Percentiles rank a stretch among this genome's conserved stretches.
Evolutionary conservation across 1,140 invertebrate genomes (phyloP).

Genomic region (Drosophila mojavensis): DNA sequence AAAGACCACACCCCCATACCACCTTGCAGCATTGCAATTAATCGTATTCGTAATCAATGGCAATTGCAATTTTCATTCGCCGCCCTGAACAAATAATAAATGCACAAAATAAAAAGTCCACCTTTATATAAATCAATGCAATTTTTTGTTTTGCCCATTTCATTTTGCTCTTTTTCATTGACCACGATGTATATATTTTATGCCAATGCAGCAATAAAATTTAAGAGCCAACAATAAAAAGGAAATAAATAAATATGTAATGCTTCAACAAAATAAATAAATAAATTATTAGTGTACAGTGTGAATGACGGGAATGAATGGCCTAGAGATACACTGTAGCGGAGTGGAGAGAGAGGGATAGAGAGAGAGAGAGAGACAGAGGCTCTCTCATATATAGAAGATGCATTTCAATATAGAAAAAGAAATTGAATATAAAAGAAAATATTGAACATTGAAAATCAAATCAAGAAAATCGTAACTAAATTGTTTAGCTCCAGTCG

Average conservation of each 20-base stretch:
- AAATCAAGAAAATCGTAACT: too few species aligned
- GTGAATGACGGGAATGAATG: too few species aligned
- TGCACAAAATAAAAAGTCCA: conserved; percentile 22
- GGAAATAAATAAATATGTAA: conserved; percentile 17
- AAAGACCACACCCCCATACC: too few species aligned
- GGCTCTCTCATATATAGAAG: too few species aligned
- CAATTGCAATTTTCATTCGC: conserved; percentile 29
- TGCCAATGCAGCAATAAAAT: conserved; percentile 63
- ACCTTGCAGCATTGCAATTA: conserved; percentile 43
- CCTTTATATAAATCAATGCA: conserved; percentile 48
- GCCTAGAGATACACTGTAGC: neutral
- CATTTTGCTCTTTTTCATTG: conserved; percentile 1
- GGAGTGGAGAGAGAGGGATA: neutral
- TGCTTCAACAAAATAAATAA: conserved; percentile 1
- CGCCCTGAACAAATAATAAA: conserved; percentile 15
- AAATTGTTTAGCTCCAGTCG: too few species aligned
- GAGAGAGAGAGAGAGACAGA: neutral
- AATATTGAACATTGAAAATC: too few species aligned
- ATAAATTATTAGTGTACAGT: neutral
- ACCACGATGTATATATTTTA: conserved; percentile 47
- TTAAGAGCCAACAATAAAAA: conserved; percentile 19
- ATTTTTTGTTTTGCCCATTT: neutral
- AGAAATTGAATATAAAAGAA: too few species aligned
- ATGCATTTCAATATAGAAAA: too few species aligned
- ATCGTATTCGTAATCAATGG: conserved; percentile 62